Percentiles rank a stretch among this genome's conserved stretches.
phyloP scores from a whole-genome alignment of 2,888 invertebrate species.

The Gortyna flavago region DNA sequence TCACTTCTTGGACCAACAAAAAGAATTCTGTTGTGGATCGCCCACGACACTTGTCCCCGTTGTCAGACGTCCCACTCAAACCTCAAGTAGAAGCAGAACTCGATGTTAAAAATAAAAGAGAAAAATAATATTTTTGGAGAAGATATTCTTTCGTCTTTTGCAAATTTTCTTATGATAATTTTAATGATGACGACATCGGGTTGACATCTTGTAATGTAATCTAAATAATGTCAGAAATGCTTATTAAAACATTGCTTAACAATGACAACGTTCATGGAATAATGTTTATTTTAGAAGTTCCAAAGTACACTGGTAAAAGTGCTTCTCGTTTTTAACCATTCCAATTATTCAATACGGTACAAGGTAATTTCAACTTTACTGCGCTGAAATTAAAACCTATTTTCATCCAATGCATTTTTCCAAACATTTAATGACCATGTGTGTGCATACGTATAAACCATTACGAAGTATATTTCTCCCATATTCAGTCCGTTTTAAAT shows the following conservation, averaged over 20 bases:
- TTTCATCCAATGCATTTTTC: not conserved
- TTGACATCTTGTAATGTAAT: constrained; percentile 8
- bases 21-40: constrained; percentile 70
- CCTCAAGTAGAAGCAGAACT: constrained; percentile 65
- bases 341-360: not conserved
- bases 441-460: constrained; percentile 12
- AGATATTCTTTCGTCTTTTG: constrained; percentile 54
- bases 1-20: constrained; percentile 59
- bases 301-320: constrained; percentile 19
- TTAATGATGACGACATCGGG: constrained; percentile 28
- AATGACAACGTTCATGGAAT: not conserved
- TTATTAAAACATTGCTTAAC: not conserved
- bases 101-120: constrained; percentile 72
- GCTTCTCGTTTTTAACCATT: constrained; percentile 11
- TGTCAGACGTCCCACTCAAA: constrained; percentile 70
- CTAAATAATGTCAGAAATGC: not conserved
- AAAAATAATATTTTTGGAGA: constrained; percentile 65
- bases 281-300: not conserved
- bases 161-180: constrained; percentile 6
- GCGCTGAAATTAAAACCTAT: not conserved
- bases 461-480: constrained; percentile 25
- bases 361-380: constrained; percentile 2
- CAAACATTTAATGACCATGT: constrained; percentile 6
- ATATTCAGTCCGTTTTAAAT: constrained; percentile 32
- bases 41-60: constrained; percentile 75